phyloP scores from a whole-genome alignment of 2,888 invertebrate genomes.

The Lissonota sp. region DNA sequence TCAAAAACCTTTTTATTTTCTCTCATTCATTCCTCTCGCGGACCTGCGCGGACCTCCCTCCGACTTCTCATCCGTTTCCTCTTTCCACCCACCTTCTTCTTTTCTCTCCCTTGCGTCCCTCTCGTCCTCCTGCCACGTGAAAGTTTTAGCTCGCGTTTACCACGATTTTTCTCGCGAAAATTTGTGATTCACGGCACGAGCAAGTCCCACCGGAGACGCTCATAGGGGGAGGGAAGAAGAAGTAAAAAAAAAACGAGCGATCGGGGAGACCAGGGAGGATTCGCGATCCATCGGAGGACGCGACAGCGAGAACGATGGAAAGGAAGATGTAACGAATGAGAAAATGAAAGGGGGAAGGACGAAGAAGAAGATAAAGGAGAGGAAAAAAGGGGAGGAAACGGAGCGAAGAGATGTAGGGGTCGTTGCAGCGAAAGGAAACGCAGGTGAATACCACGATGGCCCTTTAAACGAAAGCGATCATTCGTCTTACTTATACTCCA shows the following conservation, averaged over 20 bases:
- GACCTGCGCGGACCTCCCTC: constrained; percentile 62
- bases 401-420: constrained; percentile 47
- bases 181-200: constrained; percentile 73
- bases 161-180: constrained; percentile 67
- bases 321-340: constrained; percentile 56
- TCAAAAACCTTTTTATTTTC: constrained; percentile 64
- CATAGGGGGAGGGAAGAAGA: constrained; percentile 53
- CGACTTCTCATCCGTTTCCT: constrained; percentile 26
- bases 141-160: constrained; percentile 53
- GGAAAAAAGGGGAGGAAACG: constrained; percentile 64
- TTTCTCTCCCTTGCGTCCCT: constrained; percentile 23
- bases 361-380: constrained; percentile 33
- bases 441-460: constrained; percentile 75
- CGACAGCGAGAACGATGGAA: constrained; percentile 48
- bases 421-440: constrained; percentile 62
- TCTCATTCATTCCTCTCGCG: constrained; percentile 63
- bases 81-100: constrained; percentile 46
- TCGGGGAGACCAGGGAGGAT: constrained; percentile 28
- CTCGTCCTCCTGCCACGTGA: constrained; percentile 35
- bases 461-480: constrained; percentile 77
- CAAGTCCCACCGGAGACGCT: constrained; percentile 37
- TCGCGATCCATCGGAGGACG: constrained; percentile 41
- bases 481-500: constrained; percentile 78
- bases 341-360: constrained; percentile 40
- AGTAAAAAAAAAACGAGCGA: constrained; percentile 52